phyloP scores from a whole-genome alignment of 2,113 vertebrate genomes.

The Dunckerocampus dactyliophorus region DNA sequence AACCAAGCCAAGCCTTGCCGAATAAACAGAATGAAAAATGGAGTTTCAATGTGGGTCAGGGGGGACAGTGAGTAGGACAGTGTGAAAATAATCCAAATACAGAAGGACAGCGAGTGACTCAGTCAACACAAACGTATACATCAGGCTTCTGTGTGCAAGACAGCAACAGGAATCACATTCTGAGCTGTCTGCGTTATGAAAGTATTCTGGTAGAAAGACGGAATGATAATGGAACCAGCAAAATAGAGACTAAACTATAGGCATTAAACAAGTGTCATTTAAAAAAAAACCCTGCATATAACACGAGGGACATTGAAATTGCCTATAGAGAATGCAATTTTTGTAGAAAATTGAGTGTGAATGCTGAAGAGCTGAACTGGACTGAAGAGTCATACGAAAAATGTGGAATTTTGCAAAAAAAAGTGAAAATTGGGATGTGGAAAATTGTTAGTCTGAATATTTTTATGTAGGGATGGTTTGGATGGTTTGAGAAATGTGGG shows the following conservation, averaged over 20 bases:
- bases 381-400: no score
- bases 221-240: slow-evolving; percentile 67
- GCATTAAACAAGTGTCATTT: slow-evolving; percentile 56
- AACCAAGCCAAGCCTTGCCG: slow-evolving; percentile 55
- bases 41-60: not conserved
- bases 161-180: slow-evolving; percentile 76
- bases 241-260: slow-evolving; percentile 27
- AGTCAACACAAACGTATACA: slow-evolving; percentile 52
- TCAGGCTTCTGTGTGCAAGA: slow-evolving; percentile 88
- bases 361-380: no score
- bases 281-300: not conserved
- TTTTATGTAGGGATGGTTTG: no score
- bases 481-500: no score
- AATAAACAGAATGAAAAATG: slow-evolving; percentile 5
- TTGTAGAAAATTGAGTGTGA: no score
- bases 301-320: not conserved
- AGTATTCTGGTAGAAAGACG: not conserved
- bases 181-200: slow-evolving; percentile 9
- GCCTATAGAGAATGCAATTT: no score
- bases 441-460: no score
- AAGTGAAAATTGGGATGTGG: not conserved
- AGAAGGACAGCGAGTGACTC: slow-evolving; percentile 45
- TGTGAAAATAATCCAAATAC: slow-evolving; percentile 12
- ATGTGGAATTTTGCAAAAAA: no score
- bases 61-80: not conserved